phyloP scores from a whole-genome alignment of 2,797 vertebrate genomes.

The Spinibarbus caldwelli region DNA sequence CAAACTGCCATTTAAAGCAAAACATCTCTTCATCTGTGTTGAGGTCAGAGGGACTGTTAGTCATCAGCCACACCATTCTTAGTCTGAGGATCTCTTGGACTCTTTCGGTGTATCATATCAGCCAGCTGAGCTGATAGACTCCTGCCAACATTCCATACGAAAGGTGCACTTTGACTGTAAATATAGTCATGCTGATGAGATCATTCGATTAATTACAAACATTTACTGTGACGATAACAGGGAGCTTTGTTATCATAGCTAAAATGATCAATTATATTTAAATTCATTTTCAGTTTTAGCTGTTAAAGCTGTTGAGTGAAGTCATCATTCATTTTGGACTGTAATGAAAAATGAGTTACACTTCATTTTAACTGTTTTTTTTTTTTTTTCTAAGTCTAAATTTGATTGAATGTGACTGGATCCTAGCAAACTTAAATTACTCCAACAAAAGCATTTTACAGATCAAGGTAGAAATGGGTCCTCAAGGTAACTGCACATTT shows the following conservation, averaged over 20 bases:
- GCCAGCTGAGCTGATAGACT: slow-evolving; percentile 29
- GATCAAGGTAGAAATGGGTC: neutral
- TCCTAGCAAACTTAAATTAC: neutral
- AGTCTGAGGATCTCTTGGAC: slow-evolving; percentile 31
- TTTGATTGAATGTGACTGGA: neutral
- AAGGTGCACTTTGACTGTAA: slow-evolving; percentile 2
- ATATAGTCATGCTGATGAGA: no score
- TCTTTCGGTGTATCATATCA: slow-evolving; percentile 29
- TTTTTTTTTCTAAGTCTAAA: neutral
- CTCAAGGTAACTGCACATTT: no score
- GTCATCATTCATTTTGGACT: neutral
- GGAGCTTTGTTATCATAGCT: neutral
- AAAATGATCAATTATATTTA: neutral
- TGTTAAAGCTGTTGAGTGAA: no score
- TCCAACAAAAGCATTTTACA: neutral
- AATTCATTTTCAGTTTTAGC: neutral
- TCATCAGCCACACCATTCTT: slow-evolving; percentile 42
- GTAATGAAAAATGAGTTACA: neutral
- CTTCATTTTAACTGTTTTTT: neutral
- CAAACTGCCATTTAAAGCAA: slow-evolving; percentile 24
- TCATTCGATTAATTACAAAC: neutral
- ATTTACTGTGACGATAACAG: neutral
- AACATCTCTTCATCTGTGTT: slow-evolving; percentile 1
- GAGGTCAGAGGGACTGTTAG: slow-evolving; percentile 20
- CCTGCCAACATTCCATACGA: slow-evolving; percentile 24